These are phyloP conservation scores for Gymnopithys bicolor DNA, from an alignment of 2,797 vertebrate species.

Conservation along the genomic window DNA sequence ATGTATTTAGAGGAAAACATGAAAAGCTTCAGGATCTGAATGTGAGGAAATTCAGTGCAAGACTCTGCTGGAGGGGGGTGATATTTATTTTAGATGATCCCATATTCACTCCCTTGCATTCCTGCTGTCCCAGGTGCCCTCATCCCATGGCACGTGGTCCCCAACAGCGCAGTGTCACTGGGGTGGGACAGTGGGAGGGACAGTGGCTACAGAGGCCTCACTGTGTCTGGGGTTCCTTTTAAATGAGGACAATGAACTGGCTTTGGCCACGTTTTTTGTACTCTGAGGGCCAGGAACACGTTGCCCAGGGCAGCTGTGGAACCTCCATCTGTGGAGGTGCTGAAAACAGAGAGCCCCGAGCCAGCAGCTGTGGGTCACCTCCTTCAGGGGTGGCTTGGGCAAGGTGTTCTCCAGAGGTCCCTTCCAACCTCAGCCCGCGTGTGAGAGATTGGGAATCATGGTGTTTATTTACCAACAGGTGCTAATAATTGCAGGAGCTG, in stretches of 20 bases:
- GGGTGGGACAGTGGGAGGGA: neutral
- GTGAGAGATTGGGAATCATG: neutral
- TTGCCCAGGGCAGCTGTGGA: neutral
- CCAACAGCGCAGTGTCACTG: neutral
- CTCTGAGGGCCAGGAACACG: neutral
- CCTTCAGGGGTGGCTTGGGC: neutral
- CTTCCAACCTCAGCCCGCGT: neutral
- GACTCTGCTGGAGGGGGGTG: neutral
- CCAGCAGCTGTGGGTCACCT: neutral
- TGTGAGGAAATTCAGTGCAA: neutral
- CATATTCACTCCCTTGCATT: neutral
- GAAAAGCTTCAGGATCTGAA: neutral
- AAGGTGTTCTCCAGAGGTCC: neutral
- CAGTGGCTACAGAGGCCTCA: neutral
- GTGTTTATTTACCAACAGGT: neutral
- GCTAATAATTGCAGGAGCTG: neutral
- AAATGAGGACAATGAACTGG: neutral
- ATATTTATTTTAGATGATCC: fast-evolving
- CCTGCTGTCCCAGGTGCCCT: neutral
- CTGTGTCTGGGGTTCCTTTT: neutral
- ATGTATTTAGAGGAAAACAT: neutral
- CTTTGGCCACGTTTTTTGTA: neutral
- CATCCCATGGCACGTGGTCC: fast-evolving
- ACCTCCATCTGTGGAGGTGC: neutral
- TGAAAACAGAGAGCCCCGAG: neutral